Percentiles rank a stretch among this genome's conserved stretches.
Evolutionary conservation across 2,797 vertebrate species (phyloP).

Genomic region (Trachops cirrhosus): DNA sequence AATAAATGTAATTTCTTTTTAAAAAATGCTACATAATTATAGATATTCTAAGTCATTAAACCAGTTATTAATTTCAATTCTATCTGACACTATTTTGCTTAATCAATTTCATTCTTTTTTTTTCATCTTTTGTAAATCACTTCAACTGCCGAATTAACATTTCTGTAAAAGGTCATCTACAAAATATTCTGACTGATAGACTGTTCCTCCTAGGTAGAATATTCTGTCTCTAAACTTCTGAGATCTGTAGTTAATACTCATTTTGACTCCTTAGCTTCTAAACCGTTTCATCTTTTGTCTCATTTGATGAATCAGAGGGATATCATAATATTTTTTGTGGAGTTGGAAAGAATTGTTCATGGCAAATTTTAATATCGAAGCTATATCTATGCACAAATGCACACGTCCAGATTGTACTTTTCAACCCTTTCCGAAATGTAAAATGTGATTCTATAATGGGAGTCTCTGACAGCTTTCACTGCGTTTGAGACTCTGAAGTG

Average conservation of each 20-base stretch:
- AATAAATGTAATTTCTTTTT: conserved; percentile 6
- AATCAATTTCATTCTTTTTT: not conserved
- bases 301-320: not conserved
- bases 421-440: conserved; percentile 15
- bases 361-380: not conserved
- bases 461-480: conserved; percentile 1
- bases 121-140: not conserved
- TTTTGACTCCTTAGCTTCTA: not conserved
- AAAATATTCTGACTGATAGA: not conserved
- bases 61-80: not conserved
- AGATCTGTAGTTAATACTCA: not conserved
- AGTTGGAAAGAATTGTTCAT: not conserved
- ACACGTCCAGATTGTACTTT: not conserved
- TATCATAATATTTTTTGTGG: not conserved
- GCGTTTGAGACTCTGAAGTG: not conserved
- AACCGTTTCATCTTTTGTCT: not conserved
- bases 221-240: not conserved
- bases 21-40: not conserved
- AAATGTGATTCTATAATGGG: not conserved
- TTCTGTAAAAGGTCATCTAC: not conserved
- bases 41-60: not conserved
- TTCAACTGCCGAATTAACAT: not conserved
- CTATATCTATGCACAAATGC: not conserved
- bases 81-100: not conserved
- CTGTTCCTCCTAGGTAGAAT: not conserved